Conservation (phyloP, 2,113 vertebrate genomes). For the Gavia stellata region DNA sequence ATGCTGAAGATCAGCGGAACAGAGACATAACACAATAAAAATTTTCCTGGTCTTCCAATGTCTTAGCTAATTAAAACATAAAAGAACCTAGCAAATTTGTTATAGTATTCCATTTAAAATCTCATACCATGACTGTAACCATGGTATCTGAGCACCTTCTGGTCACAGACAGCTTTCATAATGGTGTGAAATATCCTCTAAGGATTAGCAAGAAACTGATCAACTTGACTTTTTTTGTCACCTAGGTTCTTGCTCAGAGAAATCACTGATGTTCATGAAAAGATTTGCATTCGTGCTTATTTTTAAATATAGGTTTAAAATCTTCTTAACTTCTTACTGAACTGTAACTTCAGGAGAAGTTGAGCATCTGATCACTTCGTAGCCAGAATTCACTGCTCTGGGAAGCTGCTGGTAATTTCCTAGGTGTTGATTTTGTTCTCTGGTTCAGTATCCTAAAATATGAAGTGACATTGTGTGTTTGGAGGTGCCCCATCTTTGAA, state of each 20-base stretch:
- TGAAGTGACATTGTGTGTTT: background rate
- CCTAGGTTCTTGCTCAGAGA: background rate
- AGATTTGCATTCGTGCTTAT: background rate
- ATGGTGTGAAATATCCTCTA: background rate
- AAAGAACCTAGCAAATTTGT: background rate
- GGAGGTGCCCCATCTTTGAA: background rate
- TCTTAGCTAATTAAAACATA: background rate
- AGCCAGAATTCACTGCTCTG: background rate
- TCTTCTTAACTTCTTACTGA: background rate
- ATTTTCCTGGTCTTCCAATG: background rate
- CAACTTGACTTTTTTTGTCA: background rate
- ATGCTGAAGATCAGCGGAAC: background rate
- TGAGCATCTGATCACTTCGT: background rate
- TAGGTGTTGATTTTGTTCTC: background rate
- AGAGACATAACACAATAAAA: background rate
- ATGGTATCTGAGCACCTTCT: background rate
- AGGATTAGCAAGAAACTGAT: background rate
- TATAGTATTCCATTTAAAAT: background rate
- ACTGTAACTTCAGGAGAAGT: background rate
- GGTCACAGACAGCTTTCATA: background rate
- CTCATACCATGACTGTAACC: background rate
- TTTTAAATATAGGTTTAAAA: background rate
- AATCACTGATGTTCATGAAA: background rate
- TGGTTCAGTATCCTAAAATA: too few species aligned
- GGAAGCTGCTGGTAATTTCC: background rate